phyloP scores from a whole-genome alignment of 2,113 vertebrate genomes.

The Pica pica region DNA sequence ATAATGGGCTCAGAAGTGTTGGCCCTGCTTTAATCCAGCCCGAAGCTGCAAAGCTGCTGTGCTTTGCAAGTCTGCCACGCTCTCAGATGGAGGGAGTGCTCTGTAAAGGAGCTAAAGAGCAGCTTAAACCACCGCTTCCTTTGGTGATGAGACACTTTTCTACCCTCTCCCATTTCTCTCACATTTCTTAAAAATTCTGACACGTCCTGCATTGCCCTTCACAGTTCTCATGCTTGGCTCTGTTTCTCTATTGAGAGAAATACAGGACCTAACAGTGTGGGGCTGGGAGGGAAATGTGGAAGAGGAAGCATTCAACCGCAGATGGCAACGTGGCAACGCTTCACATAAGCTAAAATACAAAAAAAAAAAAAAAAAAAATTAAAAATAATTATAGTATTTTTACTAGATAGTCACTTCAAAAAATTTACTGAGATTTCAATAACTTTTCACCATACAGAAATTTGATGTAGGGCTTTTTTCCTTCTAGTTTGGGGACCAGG shows the following conservation, averaged over 20 bases:
- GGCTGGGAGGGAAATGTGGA: neutral
- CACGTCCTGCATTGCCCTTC: neutral
- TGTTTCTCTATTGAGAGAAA: neutral
- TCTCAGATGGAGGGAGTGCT: neutral
- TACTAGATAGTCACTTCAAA: neutral
- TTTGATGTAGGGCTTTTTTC: neutral
- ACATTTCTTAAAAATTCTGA: neutral
- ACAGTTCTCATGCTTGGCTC: neutral
- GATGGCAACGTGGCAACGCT: fast-evolving
- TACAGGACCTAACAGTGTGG: fast-evolving
- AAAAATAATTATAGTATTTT: neutral
- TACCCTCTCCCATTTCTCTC: neutral
- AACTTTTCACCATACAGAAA: neutral
- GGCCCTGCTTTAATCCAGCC: neutral
- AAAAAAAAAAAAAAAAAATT: neutral
- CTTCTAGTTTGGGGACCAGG: neutral
- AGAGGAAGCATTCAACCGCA: neutral
- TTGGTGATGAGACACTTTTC: neutral
- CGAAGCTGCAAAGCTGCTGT: neutral
- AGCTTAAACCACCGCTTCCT: neutral
- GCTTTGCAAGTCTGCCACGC: fast-evolving
- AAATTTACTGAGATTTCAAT: neutral
- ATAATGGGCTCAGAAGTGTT: neutral
- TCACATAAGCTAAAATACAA: neutral
- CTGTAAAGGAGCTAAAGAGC: neutral